Evolutionary conservation across 2,888 invertebrate species (phyloP).

Genomic region (Chouioia cunea): DNA sequence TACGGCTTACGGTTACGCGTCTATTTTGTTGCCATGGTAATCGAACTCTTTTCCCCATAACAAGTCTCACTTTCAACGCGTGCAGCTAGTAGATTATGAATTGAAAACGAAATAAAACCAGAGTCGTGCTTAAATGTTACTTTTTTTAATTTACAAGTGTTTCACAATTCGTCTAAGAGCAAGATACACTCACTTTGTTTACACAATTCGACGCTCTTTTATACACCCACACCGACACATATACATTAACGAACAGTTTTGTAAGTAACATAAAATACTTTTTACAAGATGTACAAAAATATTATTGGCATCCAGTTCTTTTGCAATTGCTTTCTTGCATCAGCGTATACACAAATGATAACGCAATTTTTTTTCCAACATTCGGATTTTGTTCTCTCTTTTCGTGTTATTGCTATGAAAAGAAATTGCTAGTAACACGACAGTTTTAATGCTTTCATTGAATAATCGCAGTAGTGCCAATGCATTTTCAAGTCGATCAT

Average conservation of each 20-base stretch:
- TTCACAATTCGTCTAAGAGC: slow-evolving; percentile 43
- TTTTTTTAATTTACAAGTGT: slow-evolving; percentile 46
- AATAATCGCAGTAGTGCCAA: slow-evolving; percentile 28
- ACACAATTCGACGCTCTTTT: slow-evolving; percentile 37
- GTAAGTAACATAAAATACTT: slow-evolving; percentile 52
- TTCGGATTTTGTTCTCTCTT: slow-evolving; percentile 35
- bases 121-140: slow-evolving; percentile 38
- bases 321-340: slow-evolving; percentile 36
- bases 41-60: neutral
- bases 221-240: slow-evolving; percentile 44
- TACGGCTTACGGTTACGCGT: neutral
- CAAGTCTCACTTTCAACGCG: neutral
- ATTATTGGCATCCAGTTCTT: slow-evolving; percentile 50
- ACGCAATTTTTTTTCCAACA: slow-evolving; percentile 25
- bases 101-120: slow-evolving; percentile 21
- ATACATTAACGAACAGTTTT: slow-evolving; percentile 41
- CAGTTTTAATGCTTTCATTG: slow-evolving; percentile 31
- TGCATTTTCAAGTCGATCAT: slow-evolving; percentile 38
- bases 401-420: slow-evolving; percentile 26
- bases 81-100: neutral
- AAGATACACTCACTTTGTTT: slow-evolving; percentile 37
- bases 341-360: slow-evolving; percentile 44
- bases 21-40: slow-evolving; percentile 44
- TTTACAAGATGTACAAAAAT: slow-evolving; percentile 59
- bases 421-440: slow-evolving; percentile 26